A percentile compares a stretch with the other conserved stretches of the same genome.
These are phyloP conservation scores for Villa cingulata DNA, from an alignment of 2,888 invertebrate species.

Conservation along the genomic window DNA sequence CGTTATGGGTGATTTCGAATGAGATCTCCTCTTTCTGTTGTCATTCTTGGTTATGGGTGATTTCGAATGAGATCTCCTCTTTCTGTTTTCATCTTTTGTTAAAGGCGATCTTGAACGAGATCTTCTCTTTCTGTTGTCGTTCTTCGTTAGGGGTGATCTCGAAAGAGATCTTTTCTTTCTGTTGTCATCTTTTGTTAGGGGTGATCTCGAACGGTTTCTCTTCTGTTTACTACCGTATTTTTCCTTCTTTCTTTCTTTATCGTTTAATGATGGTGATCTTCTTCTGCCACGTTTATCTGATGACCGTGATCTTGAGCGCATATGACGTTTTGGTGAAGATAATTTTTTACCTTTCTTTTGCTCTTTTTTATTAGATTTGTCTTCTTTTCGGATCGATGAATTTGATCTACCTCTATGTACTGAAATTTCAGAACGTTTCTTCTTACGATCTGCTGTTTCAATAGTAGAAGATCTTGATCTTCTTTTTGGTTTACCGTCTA, in stretches of 20 bases:
- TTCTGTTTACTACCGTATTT: neutral
- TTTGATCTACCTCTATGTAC: neutral
- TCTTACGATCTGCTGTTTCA: neutral
- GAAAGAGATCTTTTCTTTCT: neutral
- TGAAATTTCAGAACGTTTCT: neutral
- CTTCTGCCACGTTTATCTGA: conserved; percentile 31
- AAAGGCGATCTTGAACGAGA: too few relatives aligned
- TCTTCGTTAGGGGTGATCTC: neutral
- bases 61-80: too few relatives aligned
- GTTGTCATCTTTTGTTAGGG: neutral
- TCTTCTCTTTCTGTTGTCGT: neutral
- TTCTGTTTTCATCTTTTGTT: too few relatives aligned
- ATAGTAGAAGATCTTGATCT: neutral
- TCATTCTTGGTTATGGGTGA: too few relatives aligned
- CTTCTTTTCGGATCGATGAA: neutral
- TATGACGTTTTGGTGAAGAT: conserved; percentile 3
- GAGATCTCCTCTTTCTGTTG: too few relatives aligned
- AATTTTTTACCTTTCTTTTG: neutral
- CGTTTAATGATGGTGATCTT: neutral
- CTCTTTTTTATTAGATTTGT: neutral
- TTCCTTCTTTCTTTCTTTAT: neutral
- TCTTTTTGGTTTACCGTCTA: neutral
- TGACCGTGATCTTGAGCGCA: conserved; percentile 10
- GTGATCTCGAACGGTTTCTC: neutral
- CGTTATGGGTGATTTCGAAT: too few relatives aligned